These are phyloP conservation scores for Bombus sylvicola DNA, from an alignment of 1,140 invertebrate species.

Conservation along the genomic window DNA sequence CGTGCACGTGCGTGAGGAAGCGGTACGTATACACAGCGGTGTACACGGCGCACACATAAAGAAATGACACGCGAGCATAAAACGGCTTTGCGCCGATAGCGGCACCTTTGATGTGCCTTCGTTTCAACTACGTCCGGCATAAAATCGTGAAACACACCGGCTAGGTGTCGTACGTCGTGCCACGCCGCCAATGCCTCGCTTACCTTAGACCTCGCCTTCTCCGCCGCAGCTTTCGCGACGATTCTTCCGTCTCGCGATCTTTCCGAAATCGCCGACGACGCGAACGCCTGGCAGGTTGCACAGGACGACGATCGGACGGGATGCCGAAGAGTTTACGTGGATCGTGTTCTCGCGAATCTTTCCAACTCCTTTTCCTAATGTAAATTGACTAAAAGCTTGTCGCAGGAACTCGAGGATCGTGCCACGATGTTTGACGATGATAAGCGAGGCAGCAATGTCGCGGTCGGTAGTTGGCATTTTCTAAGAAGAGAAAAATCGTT, in stretches of 20 bases:
- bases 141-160: conserved; percentile 71
- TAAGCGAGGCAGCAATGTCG: not conserved
- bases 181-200: conserved; percentile 50
- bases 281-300: not conserved
- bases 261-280: not conserved
- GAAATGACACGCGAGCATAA: conserved; percentile 70
- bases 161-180: conserved; percentile 62
- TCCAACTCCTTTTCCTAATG: too few species aligned
- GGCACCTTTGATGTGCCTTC: conserved; percentile 73
- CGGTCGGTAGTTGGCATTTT: conserved; percentile 13
- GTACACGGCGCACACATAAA: conserved; percentile 54
- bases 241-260: not conserved
- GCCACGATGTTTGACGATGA: not conserved
- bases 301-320: not conserved
- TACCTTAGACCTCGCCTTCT: conserved; percentile 49
- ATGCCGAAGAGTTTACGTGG: not conserved
- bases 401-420: not conserved
- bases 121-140: conserved; percentile 65
- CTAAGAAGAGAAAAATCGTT: conserved; percentile 8
- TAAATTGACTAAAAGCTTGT: too few species aligned
- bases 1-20: conserved; percentile 1
- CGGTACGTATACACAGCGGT: conserved; percentile 27
- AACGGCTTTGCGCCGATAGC: conserved; percentile 76
- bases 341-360: not conserved
- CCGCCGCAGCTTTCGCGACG: not conserved